Base-by-base conservation (phyloP, 2,888 invertebrate genomes). In the Hedychridium roseum region DNA sequence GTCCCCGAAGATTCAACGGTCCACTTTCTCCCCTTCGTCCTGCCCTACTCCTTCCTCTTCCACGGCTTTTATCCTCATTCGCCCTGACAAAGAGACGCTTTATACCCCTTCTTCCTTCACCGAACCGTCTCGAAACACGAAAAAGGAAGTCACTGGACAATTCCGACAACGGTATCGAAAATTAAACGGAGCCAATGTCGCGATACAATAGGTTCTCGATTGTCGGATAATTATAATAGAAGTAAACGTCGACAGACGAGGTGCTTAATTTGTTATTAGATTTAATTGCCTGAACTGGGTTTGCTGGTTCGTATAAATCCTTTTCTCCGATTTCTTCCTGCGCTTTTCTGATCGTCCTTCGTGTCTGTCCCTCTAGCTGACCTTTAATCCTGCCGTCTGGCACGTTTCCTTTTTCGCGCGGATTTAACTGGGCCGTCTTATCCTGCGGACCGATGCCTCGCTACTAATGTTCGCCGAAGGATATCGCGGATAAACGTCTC, bases 1-100 rank as follows among this genome's bases (percentile, higher is more conserved):
- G 68, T 65, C 64, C 65, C 62, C 47, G 67, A 66, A 66, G 67
- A 67, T 64, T 67, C 64, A 42, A 56, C n/a, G 50, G 53, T 44
- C 52, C 55, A 40, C 32, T 46, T 56, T 56, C 49, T 36, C 23
- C 11, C 2, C 40, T 18, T 52, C 34, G 16, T 12, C 14, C 30
- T 12, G 7, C 16, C 27, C 1, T n/a, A n/a, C 11, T 18, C n/a
- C 20, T 27, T 40, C 31, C 28, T 28, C 27, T 17, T 30, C 32
- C 44, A 9, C 14, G 17, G 23, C 9, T 23, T 12, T 26, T 18
- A 15, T 30, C 26, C 23, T 14, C 20, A 11, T 15, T 28, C 21
- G 23, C 17, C 26, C 21, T 36, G 2, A n/a, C n/a, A n/a, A n/a
- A n/a, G n/a, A n/a, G n/a, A n/a, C n/a, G n/a, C n/a, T n/a, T n/a